A percentile compares a stretch with the other conserved stretches of the same genome.
Evolutionary conservation across 1,140 invertebrate genomes (phyloP).

Genomic region (Aricia agestis): DNA sequence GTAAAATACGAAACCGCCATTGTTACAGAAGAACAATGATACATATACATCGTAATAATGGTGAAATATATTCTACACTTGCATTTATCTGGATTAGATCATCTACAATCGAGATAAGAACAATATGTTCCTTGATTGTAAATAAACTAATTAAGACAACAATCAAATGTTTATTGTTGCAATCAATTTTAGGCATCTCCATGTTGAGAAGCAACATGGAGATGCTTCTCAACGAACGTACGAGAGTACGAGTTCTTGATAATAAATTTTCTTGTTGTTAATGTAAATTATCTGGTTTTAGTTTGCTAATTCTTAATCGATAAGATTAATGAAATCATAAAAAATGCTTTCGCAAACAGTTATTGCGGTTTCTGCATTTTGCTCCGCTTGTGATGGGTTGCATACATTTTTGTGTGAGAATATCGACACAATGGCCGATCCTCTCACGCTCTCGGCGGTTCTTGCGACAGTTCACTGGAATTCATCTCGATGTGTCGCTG

Average conservation of each 20-base stretch:
- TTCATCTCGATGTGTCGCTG: conserved; percentile 20
- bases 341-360: conserved; percentile 21
- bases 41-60: conserved; percentile 7
- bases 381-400: conserved; percentile 46
- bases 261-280: too few species aligned
- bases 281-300: neutral
- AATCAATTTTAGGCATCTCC: too few species aligned
- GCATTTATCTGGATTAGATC: neutral
- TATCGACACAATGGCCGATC: conserved; percentile 41
- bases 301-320: neutral
- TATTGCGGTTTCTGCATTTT: conserved; percentile 52
- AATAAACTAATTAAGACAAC: conserved; percentile 3
- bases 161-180: neutral
- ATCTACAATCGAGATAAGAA: neutral
- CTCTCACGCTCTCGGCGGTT: conserved; percentile 36
- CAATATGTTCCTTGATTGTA: neutral
- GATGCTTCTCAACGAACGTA: too few species aligned
- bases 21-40: conserved; percentile 11
- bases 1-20: conserved; percentile 8
- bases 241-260: too few species aligned
- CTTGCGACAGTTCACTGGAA: conserved; percentile 44
- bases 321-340: neutral
- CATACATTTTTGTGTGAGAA: conserved; percentile 54
- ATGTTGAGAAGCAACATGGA: too few species aligned
- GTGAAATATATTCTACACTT: conserved; percentile 12